These are phyloP conservation scores for Protobothrops mucrosquamatus DNA, from an alignment of 2,113 vertebrate species.

Conservation along the genomic window DNA sequence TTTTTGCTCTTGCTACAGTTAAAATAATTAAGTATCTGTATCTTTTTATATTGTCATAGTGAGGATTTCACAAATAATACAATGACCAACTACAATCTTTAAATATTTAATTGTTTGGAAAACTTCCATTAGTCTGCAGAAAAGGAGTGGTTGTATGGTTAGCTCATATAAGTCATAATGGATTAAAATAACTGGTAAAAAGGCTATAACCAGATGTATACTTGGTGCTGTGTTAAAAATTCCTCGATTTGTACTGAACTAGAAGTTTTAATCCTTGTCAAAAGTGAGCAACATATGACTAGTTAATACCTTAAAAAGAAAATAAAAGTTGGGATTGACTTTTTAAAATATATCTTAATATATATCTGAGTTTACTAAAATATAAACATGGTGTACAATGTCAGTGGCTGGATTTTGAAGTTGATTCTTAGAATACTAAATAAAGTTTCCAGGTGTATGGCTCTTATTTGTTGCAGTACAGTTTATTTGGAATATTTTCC, in stretches of 20 bases:
- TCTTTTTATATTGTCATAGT: neutral
- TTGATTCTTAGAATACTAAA: neutral
- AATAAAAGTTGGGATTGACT: neutral
- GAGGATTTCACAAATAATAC: neutral
- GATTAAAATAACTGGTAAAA: neutral
- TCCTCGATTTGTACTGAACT: neutral
- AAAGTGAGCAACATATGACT: neutral
- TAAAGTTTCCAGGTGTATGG: neutral
- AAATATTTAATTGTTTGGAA: neutral
- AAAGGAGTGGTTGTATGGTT: neutral
- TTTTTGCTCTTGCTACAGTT: neutral
- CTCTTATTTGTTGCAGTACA: neutral
- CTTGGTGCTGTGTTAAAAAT: neutral
- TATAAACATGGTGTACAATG: neutral
- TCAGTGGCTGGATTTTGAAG: neutral
- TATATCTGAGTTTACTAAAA: neutral
- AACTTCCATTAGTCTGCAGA: neutral
- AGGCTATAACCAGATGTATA: neutral
- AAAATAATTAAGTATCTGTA: neutral
- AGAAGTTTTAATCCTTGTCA: neutral
- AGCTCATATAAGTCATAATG: neutral
- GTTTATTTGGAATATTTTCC: neutral
- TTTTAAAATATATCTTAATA: neutral
- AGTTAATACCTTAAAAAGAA: neutral
- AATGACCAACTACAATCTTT: neutral